Conservation (phyloP, 1,140 invertebrate genomes). For the Rhysida immarginata region DNA sequence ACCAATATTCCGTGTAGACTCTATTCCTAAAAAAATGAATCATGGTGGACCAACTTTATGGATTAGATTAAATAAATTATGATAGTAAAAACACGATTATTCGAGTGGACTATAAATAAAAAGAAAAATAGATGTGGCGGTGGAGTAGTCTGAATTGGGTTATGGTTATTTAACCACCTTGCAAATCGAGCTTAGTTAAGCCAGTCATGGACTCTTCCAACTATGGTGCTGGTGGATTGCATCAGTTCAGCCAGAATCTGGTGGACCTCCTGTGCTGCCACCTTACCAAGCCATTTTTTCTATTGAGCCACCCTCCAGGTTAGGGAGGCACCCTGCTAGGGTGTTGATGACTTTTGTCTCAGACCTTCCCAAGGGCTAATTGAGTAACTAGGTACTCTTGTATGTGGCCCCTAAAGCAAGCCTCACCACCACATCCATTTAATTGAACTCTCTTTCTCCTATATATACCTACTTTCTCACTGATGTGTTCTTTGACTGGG, state of each 20-base stretch:
- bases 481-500: no score
- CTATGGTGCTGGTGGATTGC: conserved; percentile 11
- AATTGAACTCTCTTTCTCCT: no score
- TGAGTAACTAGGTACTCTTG: conserved; percentile 11
- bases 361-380: conserved; percentile 22
- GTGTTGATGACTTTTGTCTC: conserved; percentile 19
- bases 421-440: conserved; percentile 16
- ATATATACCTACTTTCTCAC: no score
- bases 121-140: conserved; percentile 6
- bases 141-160: conserved; percentile 26
- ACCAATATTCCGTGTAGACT: no score
- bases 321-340: conserved; percentile 18
- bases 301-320: conserved; percentile 17
- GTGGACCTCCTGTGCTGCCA: conserved; percentile 15
- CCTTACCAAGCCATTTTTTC: conserved; percentile 16
- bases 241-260: conserved; percentile 10
- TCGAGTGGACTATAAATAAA: no score
- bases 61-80: no score
- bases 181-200: conserved; percentile 19
- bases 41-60: no score
- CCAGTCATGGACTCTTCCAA: conserved; percentile 19
- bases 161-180: conserved; percentile 18
- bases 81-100: no score
- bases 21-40: no score
- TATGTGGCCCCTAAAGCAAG: conserved; percentile 22